A percentile compares a stretch with the other conserved stretches of the same genome.
phyloP scores from a whole-genome alignment of 1,140 invertebrate species.

The Cheumatopsyche charites region DNA sequence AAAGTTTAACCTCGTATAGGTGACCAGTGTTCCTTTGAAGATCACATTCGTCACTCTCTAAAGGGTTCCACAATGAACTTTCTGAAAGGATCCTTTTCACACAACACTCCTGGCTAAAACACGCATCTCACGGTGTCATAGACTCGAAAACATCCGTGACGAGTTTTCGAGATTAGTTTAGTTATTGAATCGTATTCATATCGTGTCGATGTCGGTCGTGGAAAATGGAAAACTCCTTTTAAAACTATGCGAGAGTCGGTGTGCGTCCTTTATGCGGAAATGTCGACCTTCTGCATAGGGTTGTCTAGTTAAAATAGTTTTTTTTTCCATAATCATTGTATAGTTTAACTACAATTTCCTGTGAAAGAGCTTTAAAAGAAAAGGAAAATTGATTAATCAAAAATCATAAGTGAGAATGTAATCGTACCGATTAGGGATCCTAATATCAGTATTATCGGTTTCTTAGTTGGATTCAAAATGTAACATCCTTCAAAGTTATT shows the following conservation, averaged over 20 bases:
- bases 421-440: too few species aligned
- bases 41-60: slow-evolving; percentile 42
- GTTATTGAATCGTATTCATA: slow-evolving; percentile 46
- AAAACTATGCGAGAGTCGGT: not conserved
- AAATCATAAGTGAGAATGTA: too few species aligned
- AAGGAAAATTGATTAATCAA: too few species aligned
- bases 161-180: slow-evolving; percentile 43
- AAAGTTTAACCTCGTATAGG: too few species aligned
- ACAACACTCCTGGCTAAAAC: too few species aligned
- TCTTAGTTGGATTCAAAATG: too few species aligned
- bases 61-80: slow-evolving; percentile 34
- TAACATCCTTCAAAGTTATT: too few species aligned
- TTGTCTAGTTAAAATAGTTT: too few species aligned
- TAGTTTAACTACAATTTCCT: too few species aligned
- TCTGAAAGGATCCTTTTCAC: not conserved
- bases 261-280: not conserved
- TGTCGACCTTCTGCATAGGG: not conserved
- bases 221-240: slow-evolving; percentile 4
- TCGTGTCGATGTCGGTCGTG: slow-evolving; percentile 36
- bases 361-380: too few species aligned
- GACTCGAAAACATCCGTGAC: slow-evolving; percentile 26
- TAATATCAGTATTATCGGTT: too few species aligned
- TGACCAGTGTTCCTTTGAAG: slow-evolving; percentile 43
- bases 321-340: too few species aligned
- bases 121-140: slow-evolving; percentile 27